Evolutionary conservation across 2,888 invertebrate species (phyloP).

Genomic region (Drosophila quasianomalipes): DNA sequence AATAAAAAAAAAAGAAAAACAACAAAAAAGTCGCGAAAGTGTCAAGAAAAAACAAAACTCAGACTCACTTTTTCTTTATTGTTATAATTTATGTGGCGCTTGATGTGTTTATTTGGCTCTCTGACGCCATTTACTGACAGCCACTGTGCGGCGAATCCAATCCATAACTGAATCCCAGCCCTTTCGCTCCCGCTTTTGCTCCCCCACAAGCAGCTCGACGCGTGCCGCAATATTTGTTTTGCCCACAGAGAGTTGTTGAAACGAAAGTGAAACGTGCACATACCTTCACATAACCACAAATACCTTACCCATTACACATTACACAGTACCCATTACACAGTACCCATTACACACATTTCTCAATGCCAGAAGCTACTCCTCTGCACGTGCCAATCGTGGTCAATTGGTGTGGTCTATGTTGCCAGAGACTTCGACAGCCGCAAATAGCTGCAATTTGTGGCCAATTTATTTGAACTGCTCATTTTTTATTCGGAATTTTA

Average conservation of each 20-base stretch:
- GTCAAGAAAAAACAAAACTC: constrained; percentile 72
- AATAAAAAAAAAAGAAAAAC: constrained; percentile 4
- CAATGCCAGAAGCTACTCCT: constrained; percentile 53
- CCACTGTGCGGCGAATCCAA: constrained; percentile 35
- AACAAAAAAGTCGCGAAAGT: constrained; percentile 67
- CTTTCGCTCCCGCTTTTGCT: neutral
- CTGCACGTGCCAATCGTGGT: constrained; percentile 48
- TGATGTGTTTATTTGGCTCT: constrained; percentile 59
- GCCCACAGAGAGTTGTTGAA: constrained; percentile 30
- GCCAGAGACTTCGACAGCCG: constrained; percentile 27
- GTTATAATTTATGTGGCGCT: constrained; percentile 62
- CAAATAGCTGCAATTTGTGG: constrained; percentile 36
- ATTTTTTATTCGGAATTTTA: constrained; percentile 23
- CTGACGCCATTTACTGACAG: constrained; percentile 37
- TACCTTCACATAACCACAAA: constrained; percentile 43
- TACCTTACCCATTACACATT: constrained; percentile 17
- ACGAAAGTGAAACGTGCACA: constrained; percentile 75
- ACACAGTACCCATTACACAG: constrained; percentile 18
- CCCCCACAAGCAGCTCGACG: constrained; percentile 33
- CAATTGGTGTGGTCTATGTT: constrained; percentile 31
- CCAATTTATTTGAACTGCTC: constrained; percentile 33
- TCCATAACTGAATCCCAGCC: constrained; percentile 26
- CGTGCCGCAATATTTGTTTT: constrained; percentile 46
- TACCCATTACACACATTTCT: constrained; percentile 27
- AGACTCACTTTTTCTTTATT: constrained; percentile 78